phyloP scores from a whole-genome alignment of 2,888 invertebrate genomes.

The Caenorhabditis wallacei region DNA sequence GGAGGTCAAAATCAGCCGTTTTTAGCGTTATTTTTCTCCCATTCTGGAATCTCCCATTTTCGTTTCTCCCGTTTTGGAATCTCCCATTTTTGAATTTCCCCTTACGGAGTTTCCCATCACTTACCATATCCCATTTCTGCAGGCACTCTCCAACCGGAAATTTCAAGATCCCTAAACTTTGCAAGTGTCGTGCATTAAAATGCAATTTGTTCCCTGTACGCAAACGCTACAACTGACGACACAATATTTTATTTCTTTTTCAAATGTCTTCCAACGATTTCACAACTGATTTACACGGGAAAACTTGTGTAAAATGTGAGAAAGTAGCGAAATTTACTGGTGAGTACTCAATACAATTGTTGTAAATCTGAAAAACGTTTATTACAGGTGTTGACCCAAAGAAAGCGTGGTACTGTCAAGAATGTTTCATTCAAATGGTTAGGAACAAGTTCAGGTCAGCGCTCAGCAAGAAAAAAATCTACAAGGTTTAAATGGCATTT shows the following conservation, averaged over 20 bases:
- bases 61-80: too few species aligned
- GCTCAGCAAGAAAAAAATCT: conserved; percentile 77
- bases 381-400: conserved; percentile 73
- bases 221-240: conserved; percentile 5
- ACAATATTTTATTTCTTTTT: not conserved
- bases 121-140: too few species aligned
- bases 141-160: too few species aligned
- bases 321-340: conserved; percentile 52
- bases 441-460: conserved; percentile 79
- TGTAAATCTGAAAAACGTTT: not conserved
- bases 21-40: too few species aligned
- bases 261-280: conserved; percentile 13
- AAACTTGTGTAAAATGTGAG: conserved; percentile 59
- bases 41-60: too few species aligned
- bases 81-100: too few species aligned
- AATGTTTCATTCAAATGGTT: conserved; percentile 79
- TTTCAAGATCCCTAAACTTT: too few species aligned
- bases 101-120: too few species aligned
- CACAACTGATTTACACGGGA: conserved; percentile 38
- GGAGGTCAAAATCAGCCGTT: too few species aligned
- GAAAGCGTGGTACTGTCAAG: conserved; percentile 78
- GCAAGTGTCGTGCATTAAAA: not conserved
- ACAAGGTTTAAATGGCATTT: conserved; percentile 53
- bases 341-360: too few species aligned
- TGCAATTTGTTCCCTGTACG: not conserved